Evolutionary conservation across 2,797 vertebrate species (phyloP).

Genomic region (Gymnoscopelus braueri): DNA sequence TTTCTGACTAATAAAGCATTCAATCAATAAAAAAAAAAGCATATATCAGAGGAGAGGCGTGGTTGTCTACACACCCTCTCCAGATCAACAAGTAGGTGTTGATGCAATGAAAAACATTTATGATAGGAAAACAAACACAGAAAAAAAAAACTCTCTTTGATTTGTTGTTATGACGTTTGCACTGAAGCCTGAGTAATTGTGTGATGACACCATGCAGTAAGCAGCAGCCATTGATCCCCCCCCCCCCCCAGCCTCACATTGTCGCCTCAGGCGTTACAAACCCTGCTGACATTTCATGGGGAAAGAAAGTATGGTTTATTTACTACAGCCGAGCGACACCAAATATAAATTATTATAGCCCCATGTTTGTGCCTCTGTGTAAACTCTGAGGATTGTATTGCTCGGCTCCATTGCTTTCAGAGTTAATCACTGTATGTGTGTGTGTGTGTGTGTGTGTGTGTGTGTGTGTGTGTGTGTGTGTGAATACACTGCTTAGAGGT

Average conservation of each 20-base stretch:
- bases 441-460: too few species aligned
- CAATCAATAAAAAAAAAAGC: too few species aligned
- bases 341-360: slow-evolving; percentile 11
- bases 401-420: slow-evolving; percentile 25
- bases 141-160: slow-evolving; percentile 18
- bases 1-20: too few species aligned
- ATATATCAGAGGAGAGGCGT: too few species aligned
- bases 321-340: slow-evolving; percentile 10
- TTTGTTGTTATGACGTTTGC: neutral
- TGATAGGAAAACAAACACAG: too few species aligned
- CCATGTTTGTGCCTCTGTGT: slow-evolving; percentile 2
- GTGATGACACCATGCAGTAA: slow-evolving; percentile 6
- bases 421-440: slow-evolving; percentile 39
- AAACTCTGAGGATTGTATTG: neutral
- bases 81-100: too few species aligned
- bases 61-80: too few species aligned
- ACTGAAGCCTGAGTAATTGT: slow-evolving; percentile 10
- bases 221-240: neutral
- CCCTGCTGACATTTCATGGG: slow-evolving; percentile 26
- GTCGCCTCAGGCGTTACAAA: slow-evolving; percentile 2
- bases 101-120: too few species aligned
- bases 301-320: slow-evolving; percentile 12
- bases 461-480: neutral
- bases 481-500: slow-evolving; percentile 16
- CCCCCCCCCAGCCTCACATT: slow-evolving; percentile 5